A percentile compares a stretch with the other conserved stretches of the same genome.
Evolutionary conservation across 2,888 invertebrate genomes (phyloP).

Genomic region (Mongoloraphidia duomilia): DNA sequence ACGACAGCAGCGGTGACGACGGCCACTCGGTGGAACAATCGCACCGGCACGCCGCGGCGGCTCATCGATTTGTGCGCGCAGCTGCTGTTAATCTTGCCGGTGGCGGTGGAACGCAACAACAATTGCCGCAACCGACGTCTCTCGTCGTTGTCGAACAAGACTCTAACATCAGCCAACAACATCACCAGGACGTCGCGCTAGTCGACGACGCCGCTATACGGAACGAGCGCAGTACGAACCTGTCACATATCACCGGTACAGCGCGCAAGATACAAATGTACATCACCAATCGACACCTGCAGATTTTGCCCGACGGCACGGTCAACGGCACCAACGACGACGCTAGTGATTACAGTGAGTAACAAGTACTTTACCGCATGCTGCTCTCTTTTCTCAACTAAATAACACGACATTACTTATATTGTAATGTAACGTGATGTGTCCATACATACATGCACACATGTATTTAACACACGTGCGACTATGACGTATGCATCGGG

Average conservation of each 20-base stretch:
- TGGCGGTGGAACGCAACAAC: not conserved
- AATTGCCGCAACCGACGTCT: not conserved
- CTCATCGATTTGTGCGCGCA: conserved; percentile 32
- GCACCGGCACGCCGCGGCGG: conserved; percentile 32
- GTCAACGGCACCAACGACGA: conserved; percentile 72
- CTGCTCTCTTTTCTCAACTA: not conserved
- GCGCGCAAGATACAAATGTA: conserved; percentile 70
- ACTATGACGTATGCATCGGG: too few species aligned
- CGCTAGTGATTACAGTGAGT: conserved; percentile 75
- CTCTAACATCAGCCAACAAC: not conserved
- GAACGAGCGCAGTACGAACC: conserved; percentile 64
- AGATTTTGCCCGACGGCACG: conserved; percentile 69
- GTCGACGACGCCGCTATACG: conserved; percentile 30
- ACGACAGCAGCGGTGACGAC: not conserved
- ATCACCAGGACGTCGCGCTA: conserved; percentile 18
- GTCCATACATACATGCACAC: too few species aligned
- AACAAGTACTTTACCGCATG: conserved; percentile 4
- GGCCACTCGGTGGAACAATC: conserved; percentile 13
- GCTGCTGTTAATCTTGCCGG: conserved; percentile 26
- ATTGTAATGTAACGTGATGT: too few species aligned
- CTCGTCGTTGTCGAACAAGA: not conserved
- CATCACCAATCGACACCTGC: conserved; percentile 70
- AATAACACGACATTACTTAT: too few species aligned
- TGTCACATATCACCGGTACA: conserved; percentile 67
- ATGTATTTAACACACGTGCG: too few species aligned